Evolutionary conservation across 2,797 vertebrate genomes (phyloP).

Genomic region (Sebastes hopkinsi): DNA sequence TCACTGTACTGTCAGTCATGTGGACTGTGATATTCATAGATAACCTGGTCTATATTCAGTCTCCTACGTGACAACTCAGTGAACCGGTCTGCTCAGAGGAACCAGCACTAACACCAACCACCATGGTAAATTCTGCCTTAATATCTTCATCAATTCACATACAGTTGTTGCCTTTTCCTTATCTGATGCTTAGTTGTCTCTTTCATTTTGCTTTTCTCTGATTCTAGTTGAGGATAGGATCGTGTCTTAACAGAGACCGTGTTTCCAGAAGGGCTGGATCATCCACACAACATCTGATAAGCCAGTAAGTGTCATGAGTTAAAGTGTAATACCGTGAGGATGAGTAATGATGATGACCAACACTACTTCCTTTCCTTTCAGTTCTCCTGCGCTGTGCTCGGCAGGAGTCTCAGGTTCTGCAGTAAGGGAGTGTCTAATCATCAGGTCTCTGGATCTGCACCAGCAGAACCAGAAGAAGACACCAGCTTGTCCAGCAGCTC

Average conservation of each 20-base stretch:
- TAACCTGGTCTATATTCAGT: background rate
- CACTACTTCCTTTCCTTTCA: background rate
- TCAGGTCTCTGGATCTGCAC: conserved; percentile 8
- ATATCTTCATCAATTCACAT: background rate
- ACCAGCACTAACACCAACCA: background rate
- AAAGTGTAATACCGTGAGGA: background rate
- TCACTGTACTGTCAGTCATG: too few species aligned
- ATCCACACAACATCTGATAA: background rate
- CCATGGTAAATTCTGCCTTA: background rate
- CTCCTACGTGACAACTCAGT: background rate
- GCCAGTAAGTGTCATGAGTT: conserved; percentile 1
- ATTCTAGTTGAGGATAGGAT: background rate
- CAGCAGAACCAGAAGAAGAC: background rate
- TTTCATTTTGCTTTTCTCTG: background rate
- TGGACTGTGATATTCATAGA: background rate
- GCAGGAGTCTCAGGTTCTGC: background rate
- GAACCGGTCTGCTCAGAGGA: background rate
- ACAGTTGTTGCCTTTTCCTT: background rate
- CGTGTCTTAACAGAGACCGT: background rate
- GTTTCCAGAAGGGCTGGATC: background rate
- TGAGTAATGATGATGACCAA: background rate
- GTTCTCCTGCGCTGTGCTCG: background rate
- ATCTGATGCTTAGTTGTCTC: background rate
- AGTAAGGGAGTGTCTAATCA: conserved; percentile 7
- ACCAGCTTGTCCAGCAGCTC: background rate